Conservation (phyloP, 2,888 invertebrate genomes). For the Strigamia maritima region DNA sequence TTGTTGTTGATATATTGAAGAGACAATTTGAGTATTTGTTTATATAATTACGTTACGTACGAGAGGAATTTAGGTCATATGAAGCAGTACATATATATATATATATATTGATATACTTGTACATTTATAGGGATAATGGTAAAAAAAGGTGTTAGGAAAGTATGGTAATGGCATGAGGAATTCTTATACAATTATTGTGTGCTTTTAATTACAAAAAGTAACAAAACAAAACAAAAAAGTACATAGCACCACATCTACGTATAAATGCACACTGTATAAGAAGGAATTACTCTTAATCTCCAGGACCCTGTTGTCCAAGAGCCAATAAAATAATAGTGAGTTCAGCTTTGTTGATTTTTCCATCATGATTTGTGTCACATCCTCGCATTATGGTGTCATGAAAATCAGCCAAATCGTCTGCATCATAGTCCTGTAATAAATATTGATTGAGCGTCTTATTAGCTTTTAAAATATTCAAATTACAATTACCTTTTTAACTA, state of each 20-base stretch:
- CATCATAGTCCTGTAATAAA: slow-evolving; percentile 73
- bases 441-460: background rate
- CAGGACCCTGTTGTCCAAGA: slow-evolving; percentile 69
- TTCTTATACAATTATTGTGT: background rate
- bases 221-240: background rate
- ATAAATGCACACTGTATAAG: background rate
- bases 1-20: no score
- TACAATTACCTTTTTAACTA: slow-evolving; percentile 82
- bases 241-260: background rate
- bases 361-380: slow-evolving; percentile 87
- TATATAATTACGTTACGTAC: no score
- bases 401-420: slow-evolving; percentile 81
- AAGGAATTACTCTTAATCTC: slow-evolving; percentile 57
- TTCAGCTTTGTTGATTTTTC: slow-evolving; percentile 88
- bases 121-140: no score
- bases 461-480: no score
- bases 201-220: background rate
- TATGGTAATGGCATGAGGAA: no score
- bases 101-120: no score
- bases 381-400: slow-evolving; percentile 85
- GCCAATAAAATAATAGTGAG: slow-evolving; percentile 88
- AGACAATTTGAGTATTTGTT: no score
- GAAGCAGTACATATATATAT: no score
- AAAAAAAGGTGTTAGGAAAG: no score
- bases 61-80: no score